Evolutionary conservation across 2,888 invertebrate genomes (phyloP), one percentile per base, ranked within the genome.

Genomic region (Tetramorium bicarinatum): DNA sequence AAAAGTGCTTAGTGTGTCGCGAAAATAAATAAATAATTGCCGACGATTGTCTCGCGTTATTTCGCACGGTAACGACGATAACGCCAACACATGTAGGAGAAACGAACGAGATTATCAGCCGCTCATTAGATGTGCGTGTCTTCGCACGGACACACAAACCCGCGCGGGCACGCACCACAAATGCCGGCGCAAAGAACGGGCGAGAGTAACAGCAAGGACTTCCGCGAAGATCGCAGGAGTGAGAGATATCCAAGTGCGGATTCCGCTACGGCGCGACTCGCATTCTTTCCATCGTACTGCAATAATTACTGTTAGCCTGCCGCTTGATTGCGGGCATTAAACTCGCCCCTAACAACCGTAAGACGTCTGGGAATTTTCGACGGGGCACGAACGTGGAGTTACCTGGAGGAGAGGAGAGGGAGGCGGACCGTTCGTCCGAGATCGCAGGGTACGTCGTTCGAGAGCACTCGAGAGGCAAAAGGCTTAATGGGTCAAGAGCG

Each of bases 41-140:
- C 69, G 59, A 49, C 47, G 61, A 6, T 52, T 29, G n/a, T 67
- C 67, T 74, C 75, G 52, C 69, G 52, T 67, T 82, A 64, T 61
- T 91, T 91, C 91, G 82, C 88, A 88, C 89, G 87, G 75, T 85
- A 89, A 89, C 86, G 84, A 85, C 77, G 9, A 21, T 44, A 79
- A 18, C 18, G 47, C 18, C 18, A 47, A 34, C 34, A 34, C 13
- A 47, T 47, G 34, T 38, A 72, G 54, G 15, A 74, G 67, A 69
- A 77, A 83, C 82, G 82, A 59, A 77, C 75, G 61, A 85, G 83
- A 85, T 84, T 44, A 79, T 83, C 72, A 71, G 62, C 66, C 67
- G 18, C 44, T 34, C 29, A 44, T 34, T 41, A 25, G 21, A 83
- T 56, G 56, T 80, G 62, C 18, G 18, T 25, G 47, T 49, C 81